These are phyloP conservation scores for Neoseiulus cucumeris DNA, from an alignment of 1,140 invertebrate genomes.

Conservation along the genomic window DNA sequence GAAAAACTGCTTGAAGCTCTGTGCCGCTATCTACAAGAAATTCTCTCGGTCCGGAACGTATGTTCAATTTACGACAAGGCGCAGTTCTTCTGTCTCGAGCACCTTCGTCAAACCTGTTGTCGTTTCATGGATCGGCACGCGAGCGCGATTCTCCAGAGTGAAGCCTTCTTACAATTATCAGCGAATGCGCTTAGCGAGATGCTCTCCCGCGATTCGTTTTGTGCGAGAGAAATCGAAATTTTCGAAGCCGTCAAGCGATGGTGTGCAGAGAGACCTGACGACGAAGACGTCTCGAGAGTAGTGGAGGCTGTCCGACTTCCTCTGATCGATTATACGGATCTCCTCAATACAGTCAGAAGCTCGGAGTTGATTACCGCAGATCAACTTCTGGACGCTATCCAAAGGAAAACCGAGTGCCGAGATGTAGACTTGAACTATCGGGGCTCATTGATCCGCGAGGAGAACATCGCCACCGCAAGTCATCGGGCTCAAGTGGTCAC, in stretches of 20 bases:
- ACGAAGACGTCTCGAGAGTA: slow-evolving; percentile 30
- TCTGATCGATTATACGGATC: slow-evolving; percentile 62
- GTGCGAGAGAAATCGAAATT: slow-evolving; percentile 81
- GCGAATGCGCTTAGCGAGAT: slow-evolving; percentile 42
- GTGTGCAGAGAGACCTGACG: slow-evolving; percentile 51
- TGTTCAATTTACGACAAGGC: slow-evolving; percentile 82
- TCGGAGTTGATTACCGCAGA: slow-evolving; percentile 65
- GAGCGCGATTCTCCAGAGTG: slow-evolving; percentile 52
- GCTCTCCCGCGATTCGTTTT: slow-evolving; percentile 81
- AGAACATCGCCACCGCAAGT: slow-evolving; percentile 63
- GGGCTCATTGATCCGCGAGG: slow-evolving; percentile 46
- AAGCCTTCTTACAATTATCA: slow-evolving; percentile 62
- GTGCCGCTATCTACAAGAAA: slow-evolving; percentile 73
- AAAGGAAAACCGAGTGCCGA: slow-evolving; percentile 50
- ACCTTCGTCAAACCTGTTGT: slow-evolving; percentile 39
- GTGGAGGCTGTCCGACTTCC: slow-evolving; percentile 48
- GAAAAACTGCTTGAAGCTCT: slow-evolving; percentile 69
- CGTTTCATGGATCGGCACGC: slow-evolving; percentile 74
- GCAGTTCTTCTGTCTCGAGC: slow-evolving; percentile 43
- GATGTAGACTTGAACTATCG: slow-evolving; percentile 55
- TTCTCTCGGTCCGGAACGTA: slow-evolving; percentile 65
- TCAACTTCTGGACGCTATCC: slow-evolving; percentile 78
- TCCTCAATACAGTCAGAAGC: slow-evolving; percentile 65
- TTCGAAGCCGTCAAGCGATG: slow-evolving; percentile 69
- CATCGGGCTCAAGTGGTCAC: slow-evolving; percentile 57